These are phyloP conservation scores for Falco berigora DNA, from an alignment of 2,797 vertebrate species.

Conservation along the genomic window DNA sequence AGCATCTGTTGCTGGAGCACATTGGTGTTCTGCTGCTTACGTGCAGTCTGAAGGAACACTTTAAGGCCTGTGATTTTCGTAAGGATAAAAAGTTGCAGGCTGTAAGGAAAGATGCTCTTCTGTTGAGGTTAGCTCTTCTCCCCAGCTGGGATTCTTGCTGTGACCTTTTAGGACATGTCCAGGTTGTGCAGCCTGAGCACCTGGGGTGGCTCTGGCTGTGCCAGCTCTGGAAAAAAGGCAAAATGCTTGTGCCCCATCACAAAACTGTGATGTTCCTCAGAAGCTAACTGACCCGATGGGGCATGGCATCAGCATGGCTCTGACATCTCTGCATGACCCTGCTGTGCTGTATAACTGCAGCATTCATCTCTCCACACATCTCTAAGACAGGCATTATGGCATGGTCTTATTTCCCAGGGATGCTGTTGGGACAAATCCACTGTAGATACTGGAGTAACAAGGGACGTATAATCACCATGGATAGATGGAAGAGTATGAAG, in stretches of 20 bases:
- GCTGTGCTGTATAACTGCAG: background rate
- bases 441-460: background rate
- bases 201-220: background rate
- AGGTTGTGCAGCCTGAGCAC: background rate
- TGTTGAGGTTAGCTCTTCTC: background rate
- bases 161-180: background rate
- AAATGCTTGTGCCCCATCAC: background rate
- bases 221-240: background rate
- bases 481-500: conserved; percentile 25
- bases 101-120: background rate
- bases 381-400: background rate
- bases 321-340: background rate
- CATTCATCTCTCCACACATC: background rate
- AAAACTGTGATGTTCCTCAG: background rate
- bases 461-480: background rate
- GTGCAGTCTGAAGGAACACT: background rate
- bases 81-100: background rate
- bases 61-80: background rate
- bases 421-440: background rate
- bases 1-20: background rate
- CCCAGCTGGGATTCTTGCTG: background rate
- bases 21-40: background rate
- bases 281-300: background rate
- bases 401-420: background rate
- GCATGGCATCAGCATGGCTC: background rate